phyloP scores from a whole-genome alignment of 2,888 invertebrate species.

The Apodemia mormo region DNA sequence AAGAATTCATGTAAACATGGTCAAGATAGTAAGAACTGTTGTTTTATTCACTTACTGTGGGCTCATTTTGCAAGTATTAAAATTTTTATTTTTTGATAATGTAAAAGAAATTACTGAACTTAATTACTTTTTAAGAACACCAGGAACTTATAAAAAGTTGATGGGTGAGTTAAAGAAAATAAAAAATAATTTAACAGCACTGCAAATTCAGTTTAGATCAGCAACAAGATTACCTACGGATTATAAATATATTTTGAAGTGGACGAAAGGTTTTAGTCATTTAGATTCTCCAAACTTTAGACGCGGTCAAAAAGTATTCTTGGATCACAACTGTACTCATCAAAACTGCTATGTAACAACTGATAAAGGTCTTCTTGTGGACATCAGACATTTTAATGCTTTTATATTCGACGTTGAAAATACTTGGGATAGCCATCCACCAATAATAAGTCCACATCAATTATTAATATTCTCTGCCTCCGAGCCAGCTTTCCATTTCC shows the following conservation, averaged over 20 bases:
- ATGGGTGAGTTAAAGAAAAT: conserved; percentile 43
- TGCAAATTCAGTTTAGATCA: conserved; percentile 40
- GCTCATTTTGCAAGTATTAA: conserved; percentile 49
- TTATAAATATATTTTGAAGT: conserved; percentile 59
- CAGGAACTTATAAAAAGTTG: conserved; percentile 41
- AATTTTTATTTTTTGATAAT: conserved; percentile 37
- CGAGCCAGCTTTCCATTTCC: conserved; percentile 53
- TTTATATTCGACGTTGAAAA: conserved; percentile 77
- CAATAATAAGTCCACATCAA: conserved; percentile 60
- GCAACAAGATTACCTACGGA: conserved; percentile 53
- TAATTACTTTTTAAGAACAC: conserved; percentile 46
- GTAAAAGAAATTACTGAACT: conserved; percentile 48
- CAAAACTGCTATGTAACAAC: conserved; percentile 70
- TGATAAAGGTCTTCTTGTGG: conserved; percentile 49
- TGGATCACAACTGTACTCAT: conserved; percentile 55
- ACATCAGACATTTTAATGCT: conserved; percentile 68
- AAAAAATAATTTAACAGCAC: conserved; percentile 39
- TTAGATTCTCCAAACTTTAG: conserved; percentile 39
- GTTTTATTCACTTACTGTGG: conserved; percentile 47
- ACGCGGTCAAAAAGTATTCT: conserved; percentile 53
- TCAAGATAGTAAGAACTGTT: conserved; percentile 49
- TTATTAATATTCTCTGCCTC: conserved; percentile 71
- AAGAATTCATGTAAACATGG: conserved; percentile 45
- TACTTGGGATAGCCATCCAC: conserved; percentile 52
- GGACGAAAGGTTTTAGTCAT: conserved; percentile 49